Percentiles rank a stretch among this genome's conserved stretches.
These are phyloP conservation scores for Eustalomyia histrio DNA, from an alignment of 2,888 invertebrate genomes.

Conservation along the genomic window DNA sequence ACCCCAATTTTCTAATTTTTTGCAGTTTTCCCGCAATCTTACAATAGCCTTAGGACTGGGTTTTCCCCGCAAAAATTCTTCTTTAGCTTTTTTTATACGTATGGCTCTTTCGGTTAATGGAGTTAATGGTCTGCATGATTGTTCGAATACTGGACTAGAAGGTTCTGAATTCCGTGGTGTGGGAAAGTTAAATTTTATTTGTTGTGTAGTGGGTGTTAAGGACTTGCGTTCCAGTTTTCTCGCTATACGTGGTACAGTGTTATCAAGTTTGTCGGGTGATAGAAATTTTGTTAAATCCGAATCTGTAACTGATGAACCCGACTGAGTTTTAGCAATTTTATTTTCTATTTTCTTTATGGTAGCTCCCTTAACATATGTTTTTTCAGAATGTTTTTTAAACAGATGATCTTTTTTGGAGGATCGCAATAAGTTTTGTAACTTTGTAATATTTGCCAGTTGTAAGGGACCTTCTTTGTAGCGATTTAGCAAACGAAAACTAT, in stretches of 20 bases:
- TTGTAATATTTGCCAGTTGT: slow-evolving; percentile 45
- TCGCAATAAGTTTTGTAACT: slow-evolving; percentile 45
- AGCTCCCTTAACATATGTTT: slow-evolving; percentile 70
- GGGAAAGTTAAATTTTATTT: slow-evolving; percentile 57
- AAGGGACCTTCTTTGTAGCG: slow-evolving; percentile 28
- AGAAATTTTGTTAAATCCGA: slow-evolving; percentile 48
- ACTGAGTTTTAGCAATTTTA: slow-evolving; percentile 75
- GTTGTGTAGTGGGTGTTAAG: slow-evolving; percentile 72
- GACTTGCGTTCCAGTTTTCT: slow-evolving; percentile 75
- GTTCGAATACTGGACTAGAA: slow-evolving; percentile 68
- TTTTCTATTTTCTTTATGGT: slow-evolving; percentile 74
- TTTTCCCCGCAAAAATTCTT: slow-evolving; percentile 84
- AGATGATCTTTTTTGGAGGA: slow-evolving; percentile 70
- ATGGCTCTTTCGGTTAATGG: slow-evolving; percentile 81
- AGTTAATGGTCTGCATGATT: slow-evolving; percentile 70
- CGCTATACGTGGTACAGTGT: slow-evolving; percentile 76
- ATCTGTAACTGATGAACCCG: slow-evolving; percentile 67
- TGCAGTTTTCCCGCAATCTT: slow-evolving; percentile 67
- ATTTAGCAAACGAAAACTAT: slow-evolving; percentile 73
- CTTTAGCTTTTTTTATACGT: slow-evolving; percentile 86
- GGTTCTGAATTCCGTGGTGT: slow-evolving; percentile 67
- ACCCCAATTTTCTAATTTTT: slow-evolving; percentile 66
- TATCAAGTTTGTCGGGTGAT: slow-evolving; percentile 74
- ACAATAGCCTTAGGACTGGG: slow-evolving; percentile 67
- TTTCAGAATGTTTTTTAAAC: slow-evolving; percentile 76